Percentiles rank a stretch among this genome's conserved stretches.
Conservation (phyloP, 2,888 invertebrate genomes). For the Platerodrilus igneus region DNA sequence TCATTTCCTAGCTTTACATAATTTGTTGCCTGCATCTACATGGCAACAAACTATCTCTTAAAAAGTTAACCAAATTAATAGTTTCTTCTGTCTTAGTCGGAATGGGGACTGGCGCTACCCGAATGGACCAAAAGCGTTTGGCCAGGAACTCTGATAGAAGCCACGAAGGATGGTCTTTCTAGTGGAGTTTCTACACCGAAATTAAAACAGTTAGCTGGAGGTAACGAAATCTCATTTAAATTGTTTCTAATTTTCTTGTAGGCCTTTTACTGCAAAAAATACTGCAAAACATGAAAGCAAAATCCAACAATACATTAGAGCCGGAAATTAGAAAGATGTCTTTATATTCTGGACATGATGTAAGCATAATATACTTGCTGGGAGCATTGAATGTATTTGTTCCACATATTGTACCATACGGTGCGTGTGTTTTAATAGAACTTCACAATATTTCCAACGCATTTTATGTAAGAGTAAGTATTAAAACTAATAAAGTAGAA, state of each 20-base stretch:
- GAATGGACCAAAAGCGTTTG: constrained; percentile 9
- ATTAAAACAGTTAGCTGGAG: constrained; percentile 9
- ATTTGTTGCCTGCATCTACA: too few relatives aligned
- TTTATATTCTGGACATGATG: constrained; percentile 29
- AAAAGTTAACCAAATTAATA: too few relatives aligned
- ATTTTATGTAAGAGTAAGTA: too few relatives aligned
- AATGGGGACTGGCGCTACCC: constrained; percentile 14
- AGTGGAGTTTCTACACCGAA: constrained; percentile 1
- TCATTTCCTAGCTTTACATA: too few relatives aligned
- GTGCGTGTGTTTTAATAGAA: constrained; percentile 24
- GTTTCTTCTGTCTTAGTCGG: too few relatives aligned
- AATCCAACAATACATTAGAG: constrained; percentile 16
- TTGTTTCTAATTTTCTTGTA: constrained; percentile 4
- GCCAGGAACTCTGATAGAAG: constrained; percentile 6
- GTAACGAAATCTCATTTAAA: constrained; percentile 7
- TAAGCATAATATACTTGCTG: constrained; percentile 21
- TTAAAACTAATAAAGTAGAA: too few relatives aligned
- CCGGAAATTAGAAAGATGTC: constrained; percentile 24
- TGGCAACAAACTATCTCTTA: too few relatives aligned
- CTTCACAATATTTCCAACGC: constrained; percentile 29
- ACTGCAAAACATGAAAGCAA: constrained; percentile 15
- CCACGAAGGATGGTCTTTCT: constrained; percentile 3
- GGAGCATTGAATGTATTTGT: constrained; percentile 17
- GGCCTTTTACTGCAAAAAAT: constrained; percentile 25
- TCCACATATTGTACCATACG: constrained; percentile 21